Percentiles rank a stretch among this genome's conserved stretches.
Conservation (phyloP, 2,888 invertebrate species). For the Amblyjoppa proteus region DNA sequence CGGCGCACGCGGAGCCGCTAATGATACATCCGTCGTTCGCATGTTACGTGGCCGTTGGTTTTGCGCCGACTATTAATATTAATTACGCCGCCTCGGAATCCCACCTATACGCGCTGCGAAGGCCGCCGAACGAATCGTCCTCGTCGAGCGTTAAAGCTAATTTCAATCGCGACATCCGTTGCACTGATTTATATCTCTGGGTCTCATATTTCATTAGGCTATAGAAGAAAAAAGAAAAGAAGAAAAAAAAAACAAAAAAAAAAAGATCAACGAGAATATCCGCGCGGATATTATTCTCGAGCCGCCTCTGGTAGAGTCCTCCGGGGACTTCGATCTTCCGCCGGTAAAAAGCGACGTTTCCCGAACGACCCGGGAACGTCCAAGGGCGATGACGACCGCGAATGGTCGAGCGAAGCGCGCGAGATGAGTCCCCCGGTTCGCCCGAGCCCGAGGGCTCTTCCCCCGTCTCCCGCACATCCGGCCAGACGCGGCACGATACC, state of each 20-base stretch:
- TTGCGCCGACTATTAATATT: conserved; percentile 37
- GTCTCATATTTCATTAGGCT: conserved; percentile 41
- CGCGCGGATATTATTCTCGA: too few relatives aligned
- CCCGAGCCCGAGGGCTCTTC: conserved; percentile 6
- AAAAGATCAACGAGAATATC: too few relatives aligned
- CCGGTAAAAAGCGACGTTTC: background rate
- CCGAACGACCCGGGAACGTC: conserved; percentile 8
- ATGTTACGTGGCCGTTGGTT: conserved; percentile 13
- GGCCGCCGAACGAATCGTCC: conserved; percentile 28
- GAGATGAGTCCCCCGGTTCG: conserved; percentile 10
- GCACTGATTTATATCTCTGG: conserved; percentile 23
- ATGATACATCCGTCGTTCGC: conserved; percentile 2
- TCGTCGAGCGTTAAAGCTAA: conserved; percentile 36
- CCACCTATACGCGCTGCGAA: background rate
- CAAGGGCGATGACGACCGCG: conserved; percentile 19
- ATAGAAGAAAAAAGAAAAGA: background rate
- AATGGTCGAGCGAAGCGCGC: conserved; percentile 20
- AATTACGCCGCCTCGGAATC: conserved; percentile 18
- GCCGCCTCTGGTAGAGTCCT: too few relatives aligned
- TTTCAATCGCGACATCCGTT: conserved; percentile 35
- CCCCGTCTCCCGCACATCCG: conserved; percentile 62
- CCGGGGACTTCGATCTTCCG: background rate
- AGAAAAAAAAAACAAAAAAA: too few relatives aligned
- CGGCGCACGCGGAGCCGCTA: background rate
- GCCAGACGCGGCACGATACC: conserved; percentile 55